Conservation (phyloP, 1,140 invertebrate species). For the Cotesia vestalis region DNA sequence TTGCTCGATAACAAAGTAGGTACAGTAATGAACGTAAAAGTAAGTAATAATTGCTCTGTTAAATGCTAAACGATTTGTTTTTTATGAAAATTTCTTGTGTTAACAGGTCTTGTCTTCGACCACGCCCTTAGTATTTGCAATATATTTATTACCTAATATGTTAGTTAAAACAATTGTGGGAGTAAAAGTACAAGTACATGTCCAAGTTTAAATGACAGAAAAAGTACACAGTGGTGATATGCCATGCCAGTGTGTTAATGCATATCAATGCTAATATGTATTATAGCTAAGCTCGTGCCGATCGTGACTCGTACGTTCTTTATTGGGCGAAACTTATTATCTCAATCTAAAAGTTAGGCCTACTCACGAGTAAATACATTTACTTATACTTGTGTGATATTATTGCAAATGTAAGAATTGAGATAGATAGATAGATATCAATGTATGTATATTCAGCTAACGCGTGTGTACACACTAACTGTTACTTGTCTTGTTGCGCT, state of each 20-base stretch:
- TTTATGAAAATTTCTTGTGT: background rate
- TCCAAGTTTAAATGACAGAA: slow-evolving; percentile 11
- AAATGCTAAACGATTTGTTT: background rate
- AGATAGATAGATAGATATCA: no score
- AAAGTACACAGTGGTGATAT: slow-evolving; percentile 18
- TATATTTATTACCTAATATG: no score
- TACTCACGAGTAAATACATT: background rate
- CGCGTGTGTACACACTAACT: no score
- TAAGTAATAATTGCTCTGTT: no score
- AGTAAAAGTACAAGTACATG: background rate
- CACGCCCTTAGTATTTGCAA: no score
- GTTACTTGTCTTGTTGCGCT: slow-evolving; percentile 34
- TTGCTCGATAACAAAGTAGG: no score
- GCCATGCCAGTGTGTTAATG: background rate
- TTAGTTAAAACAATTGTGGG: no score
- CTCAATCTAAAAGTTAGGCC: background rate
- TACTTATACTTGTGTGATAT: slow-evolving; percentile 16
- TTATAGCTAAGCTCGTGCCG: slow-evolving; percentile 20
- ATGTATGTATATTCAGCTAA: no score
- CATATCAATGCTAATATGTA: slow-evolving; percentile 6
- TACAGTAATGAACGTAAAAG: no score
- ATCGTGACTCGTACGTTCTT: slow-evolving; percentile 30
- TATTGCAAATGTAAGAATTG: background rate
- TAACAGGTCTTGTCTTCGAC: background rate
- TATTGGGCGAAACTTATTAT: slow-evolving; percentile 20